Conservation (phyloP, 2,888 invertebrate genomes). For the Cetonia aurata region DNA sequence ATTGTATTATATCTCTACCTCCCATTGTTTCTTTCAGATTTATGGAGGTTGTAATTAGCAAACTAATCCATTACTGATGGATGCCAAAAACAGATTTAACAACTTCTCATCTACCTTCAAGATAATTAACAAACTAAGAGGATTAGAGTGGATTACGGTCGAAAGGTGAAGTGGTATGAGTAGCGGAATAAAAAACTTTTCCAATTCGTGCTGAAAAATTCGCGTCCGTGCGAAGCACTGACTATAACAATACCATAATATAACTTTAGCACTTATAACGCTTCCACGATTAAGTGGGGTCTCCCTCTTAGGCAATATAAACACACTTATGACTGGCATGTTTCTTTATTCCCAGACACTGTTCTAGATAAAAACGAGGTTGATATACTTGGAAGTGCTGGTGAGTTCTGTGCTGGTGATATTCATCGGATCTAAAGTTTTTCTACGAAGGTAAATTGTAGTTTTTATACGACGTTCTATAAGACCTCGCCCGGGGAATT, state of each 20-base stretch:
- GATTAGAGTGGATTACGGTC: conserved; percentile 24
- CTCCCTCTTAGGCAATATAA: conserved; percentile 42
- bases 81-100: conserved; percentile 1
- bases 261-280: conserved; percentile 41
- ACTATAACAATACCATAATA: conserved; percentile 43
- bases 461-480: conserved; percentile 30
- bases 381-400: conserved; percentile 14
- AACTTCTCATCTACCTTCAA: conserved; percentile 16
- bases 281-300: conserved; percentile 42
- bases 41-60: background rate
- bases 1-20: no score
- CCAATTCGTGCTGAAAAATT: conserved; percentile 34
- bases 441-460: conserved; percentile 33
- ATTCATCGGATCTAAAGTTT: conserved; percentile 33
- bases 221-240: conserved; percentile 17
- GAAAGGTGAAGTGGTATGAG: background rate
- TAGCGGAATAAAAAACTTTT: conserved; percentile 4
- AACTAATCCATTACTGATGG: conserved; percentile 18
- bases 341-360: conserved; percentile 33
- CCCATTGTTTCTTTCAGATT: no score
- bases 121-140: conserved; percentile 20
- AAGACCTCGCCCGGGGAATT: background rate
- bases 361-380: conserved; percentile 20
- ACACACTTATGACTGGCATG: conserved; percentile 42
- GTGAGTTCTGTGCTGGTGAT: conserved; percentile 21